Evolutionary conservation across 2,888 invertebrate species (phyloP), one percentile per base, ranked within the genome.

Genomic region (Meiosimyza platycephala): DNA sequence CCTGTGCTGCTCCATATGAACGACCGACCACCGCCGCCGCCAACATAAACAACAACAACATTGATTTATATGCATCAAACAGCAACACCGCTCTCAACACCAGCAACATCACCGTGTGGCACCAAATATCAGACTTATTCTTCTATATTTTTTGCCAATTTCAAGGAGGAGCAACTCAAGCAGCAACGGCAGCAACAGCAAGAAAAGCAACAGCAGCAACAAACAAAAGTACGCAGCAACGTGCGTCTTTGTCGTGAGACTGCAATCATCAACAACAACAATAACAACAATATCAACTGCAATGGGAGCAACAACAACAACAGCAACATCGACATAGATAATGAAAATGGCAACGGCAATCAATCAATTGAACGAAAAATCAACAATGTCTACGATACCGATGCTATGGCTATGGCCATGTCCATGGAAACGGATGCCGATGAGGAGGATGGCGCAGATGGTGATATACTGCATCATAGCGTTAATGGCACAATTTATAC

Each of bases 51-150:
- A 74, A 72, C 50, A 63, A 75, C 71, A 72, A 73, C 9, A 40
- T 71, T 69, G 28, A 15, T 6, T 51, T 22, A 50, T 7, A 47
- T 33, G 52, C 67, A 3, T 13, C 28, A 74, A 68, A 78, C 81
- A 86, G 86, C 85, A 74, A 86, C 86, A 76, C 86, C 85, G 74
- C 80, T 86, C 65, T 86, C 86, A 73, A 85, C 85, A 74, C 86
- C 85, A 74, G 85, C 85, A 70, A 84, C 85, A 75, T 85, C 86
- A 57, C 86, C 86, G 48, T 85, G 86, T 74, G 86, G 84, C 78
- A 85, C 84, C 74, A 85, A 86, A 75, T 84, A 84, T 75, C 83
- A 85, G 73, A 84, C 86, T 55, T 84, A 84, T 74, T 85, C 85
- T 71, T 83, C 84, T 75, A 84, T 85, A 76, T 85, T 85, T 79